Evolutionary conservation across 1,140 invertebrate species (phyloP), one percentile per base, ranked within the genome.

Genomic region (Odontomachus brunneus): DNA sequence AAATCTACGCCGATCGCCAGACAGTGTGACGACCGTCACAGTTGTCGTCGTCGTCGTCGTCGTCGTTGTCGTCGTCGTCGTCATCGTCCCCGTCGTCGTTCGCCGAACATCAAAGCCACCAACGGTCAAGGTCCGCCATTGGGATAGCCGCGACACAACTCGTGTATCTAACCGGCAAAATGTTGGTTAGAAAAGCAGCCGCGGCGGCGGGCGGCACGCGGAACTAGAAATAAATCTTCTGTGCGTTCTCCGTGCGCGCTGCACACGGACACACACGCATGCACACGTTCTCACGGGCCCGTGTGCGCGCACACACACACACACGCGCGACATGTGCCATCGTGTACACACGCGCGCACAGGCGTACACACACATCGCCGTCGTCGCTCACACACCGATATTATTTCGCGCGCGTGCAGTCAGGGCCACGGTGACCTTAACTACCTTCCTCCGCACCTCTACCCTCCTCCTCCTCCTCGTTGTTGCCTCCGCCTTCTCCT

Each of bases 341-440:
- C 29, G 29, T 5, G 29, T n/a, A 48, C 72, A 60, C 17, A 63
- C 2, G 14, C 63, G 24, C 33, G 24, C 14, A 15, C 48, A 65
- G 1, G 63, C 17, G 26, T 11, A 48, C 24, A 78, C 17, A 57
- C 24, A 19, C 55, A 24, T 48, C 83, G 84, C 85, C 29, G 29
- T 33, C 29, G 5, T 2, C 29, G 29, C 5, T 33, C 29, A 5
- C 29, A 33, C 29, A 33, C 29, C 29, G 29, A 33, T 33, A 33
- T 33, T 33, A 33, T 33, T 33, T 33, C 29, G 29, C 29, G 29
- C 29, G 29, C 92, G 91, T 93, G 92, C 92, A 94, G 92, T 93
- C 93, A 94, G 92, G 93, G 93, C 92, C 93, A 90, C 92, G 89
- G 91, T 94, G 93, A 94, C 93, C 93, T 94, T 93, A 93, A 89